Conservation (phyloP, 2,888 invertebrate species). For the Plemyria rubiginata region DNA sequence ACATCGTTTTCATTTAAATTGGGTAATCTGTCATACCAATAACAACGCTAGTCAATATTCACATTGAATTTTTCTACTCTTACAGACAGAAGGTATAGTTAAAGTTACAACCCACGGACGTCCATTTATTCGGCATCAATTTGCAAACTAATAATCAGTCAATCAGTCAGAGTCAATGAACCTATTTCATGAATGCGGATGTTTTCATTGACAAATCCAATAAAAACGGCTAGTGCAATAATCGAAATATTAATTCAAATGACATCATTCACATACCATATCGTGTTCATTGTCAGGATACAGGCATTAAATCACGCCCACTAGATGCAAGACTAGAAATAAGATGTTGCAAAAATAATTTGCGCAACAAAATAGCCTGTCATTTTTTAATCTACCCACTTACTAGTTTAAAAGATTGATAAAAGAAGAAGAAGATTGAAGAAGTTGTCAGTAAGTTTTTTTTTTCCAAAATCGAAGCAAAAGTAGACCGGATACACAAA, state of each 20-base stretch:
- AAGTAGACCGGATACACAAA: neutral
- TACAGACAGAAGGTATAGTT: no score
- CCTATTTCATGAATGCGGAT: conserved; percentile 28
- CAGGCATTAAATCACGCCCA: conserved; percentile 54
- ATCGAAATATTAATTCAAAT: conserved; percentile 40
- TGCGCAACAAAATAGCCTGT: conserved; percentile 52
- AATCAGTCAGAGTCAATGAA: conserved; percentile 27
- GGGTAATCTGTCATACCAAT: no score
- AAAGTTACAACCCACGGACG: neutral
- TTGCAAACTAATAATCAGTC: neutral
- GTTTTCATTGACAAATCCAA: conserved; percentile 25
- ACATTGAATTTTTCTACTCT: no score
- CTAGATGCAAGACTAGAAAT: conserved; percentile 39
- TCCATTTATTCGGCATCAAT: conserved; percentile 5
- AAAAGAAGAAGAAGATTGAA: no score
- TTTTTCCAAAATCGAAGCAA: neutral
- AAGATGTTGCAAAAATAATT: conserved; percentile 66
- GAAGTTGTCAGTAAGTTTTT: no score
- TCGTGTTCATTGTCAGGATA: conserved; percentile 47
- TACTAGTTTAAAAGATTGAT: neutral
- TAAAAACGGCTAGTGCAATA: conserved; percentile 27
- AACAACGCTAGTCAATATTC: no score
- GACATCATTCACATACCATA: conserved; percentile 44
- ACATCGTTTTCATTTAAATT: no score
- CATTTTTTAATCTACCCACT: conserved; percentile 7